Evolutionary conservation across 2,888 invertebrate species (phyloP).

Genomic region (Isotomurus palustris): DNA sequence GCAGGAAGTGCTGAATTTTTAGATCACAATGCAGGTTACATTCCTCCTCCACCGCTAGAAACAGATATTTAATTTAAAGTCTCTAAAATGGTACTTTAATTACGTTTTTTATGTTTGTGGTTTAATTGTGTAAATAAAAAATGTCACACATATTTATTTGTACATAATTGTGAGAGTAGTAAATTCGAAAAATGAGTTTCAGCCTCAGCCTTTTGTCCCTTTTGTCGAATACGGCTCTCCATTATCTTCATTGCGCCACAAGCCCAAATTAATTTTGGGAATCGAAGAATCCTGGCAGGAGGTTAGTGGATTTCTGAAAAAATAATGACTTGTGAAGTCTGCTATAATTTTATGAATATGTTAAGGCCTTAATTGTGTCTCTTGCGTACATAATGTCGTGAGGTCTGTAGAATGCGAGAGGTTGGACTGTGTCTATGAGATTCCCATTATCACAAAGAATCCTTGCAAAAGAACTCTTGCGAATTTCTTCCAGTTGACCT

Average conservation of each 20-base stretch:
- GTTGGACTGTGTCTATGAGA: conserved; percentile 62
- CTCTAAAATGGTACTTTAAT: background rate
- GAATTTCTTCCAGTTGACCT: conserved; percentile 70
- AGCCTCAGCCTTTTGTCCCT: background rate
- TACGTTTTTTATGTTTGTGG: background rate
- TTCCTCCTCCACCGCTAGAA: background rate
- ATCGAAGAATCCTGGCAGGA: too few relatives aligned
- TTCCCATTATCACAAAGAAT: conserved; percentile 76
- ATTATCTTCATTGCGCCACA: too few relatives aligned
- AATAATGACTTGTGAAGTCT: too few relatives aligned
- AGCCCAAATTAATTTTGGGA: too few relatives aligned
- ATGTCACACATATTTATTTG: background rate
- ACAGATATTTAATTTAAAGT: conserved; percentile 13
- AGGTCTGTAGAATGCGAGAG: too few relatives aligned
- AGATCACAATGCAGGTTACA: background rate
- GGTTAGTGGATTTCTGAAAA: too few relatives aligned
- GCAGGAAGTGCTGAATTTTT: conserved; percentile 4
- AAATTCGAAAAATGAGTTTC: background rate
- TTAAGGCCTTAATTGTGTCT: too few relatives aligned
- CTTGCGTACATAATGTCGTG: too few relatives aligned
- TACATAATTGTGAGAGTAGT: background rate
- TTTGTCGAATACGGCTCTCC: too few relatives aligned
- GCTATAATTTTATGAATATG: too few relatives aligned
- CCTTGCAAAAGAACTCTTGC: conserved; percentile 70
- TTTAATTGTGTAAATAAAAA: background rate